Conservation (phyloP, 2,888 invertebrate species). For the Ormyrus nitidulus region DNA sequence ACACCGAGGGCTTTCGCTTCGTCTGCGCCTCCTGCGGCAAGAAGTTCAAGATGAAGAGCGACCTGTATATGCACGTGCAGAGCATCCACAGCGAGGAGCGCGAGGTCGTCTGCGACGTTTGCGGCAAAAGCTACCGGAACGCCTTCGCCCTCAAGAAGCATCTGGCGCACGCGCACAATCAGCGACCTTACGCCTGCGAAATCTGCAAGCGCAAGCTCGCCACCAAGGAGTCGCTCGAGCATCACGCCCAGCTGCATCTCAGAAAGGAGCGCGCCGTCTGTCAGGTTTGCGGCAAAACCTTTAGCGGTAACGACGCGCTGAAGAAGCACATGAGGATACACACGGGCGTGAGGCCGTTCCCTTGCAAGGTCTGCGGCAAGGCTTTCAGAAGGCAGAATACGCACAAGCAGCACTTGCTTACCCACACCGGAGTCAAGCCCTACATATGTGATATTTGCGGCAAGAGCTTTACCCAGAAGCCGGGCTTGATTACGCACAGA, state of each 20-base stretch:
- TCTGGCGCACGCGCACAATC: slow-evolving; percentile 57
- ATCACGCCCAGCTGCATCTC: slow-evolving; percentile 57
- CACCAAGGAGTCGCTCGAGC: slow-evolving; percentile 56
- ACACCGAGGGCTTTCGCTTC: slow-evolving; percentile 66
- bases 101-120: slow-evolving; percentile 57
- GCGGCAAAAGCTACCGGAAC: slow-evolving; percentile 59
- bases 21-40: slow-evolving; percentile 66
- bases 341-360: slow-evolving; percentile 67
- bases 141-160: slow-evolving; percentile 58
- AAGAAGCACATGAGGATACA: slow-evolving; percentile 68
- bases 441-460: slow-evolving; percentile 62
- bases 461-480: slow-evolving; percentile 61
- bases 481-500: slow-evolving; percentile 59
- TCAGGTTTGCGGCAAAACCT: slow-evolving; percentile 59
- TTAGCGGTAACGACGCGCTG: slow-evolving; percentile 62
- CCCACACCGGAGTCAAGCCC: slow-evolving; percentile 57
- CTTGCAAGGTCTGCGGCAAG: slow-evolving; percentile 66
- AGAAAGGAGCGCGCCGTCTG: slow-evolving; percentile 56
- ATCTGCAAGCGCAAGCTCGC: slow-evolving; percentile 58
- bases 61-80: slow-evolving; percentile 68
- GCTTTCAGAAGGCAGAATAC: slow-evolving; percentile 58
- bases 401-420: slow-evolving; percentile 60
- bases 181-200: slow-evolving; percentile 57
- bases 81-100: slow-evolving; percentile 48
- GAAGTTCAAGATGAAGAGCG: slow-evolving; percentile 70